Evolutionary conservation across 2,888 invertebrate genomes (phyloP).

Genomic region (Notodonta dromedarius): DNA sequence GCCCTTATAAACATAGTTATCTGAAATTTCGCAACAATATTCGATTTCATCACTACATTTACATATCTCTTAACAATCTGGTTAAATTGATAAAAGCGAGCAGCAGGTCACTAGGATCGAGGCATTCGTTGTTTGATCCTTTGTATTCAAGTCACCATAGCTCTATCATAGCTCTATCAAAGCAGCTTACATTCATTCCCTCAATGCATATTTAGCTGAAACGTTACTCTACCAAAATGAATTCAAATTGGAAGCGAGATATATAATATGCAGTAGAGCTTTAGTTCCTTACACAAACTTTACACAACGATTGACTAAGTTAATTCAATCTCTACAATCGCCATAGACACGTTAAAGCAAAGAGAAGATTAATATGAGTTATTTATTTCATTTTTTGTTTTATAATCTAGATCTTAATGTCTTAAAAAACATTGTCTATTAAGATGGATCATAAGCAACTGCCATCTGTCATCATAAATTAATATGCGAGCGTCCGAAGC

Average conservation of each 20-base stretch:
- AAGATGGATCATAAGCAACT: conserved; percentile 5
- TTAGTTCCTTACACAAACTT: too few species aligned
- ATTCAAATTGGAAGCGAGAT: too few species aligned
- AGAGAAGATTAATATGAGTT: background rate
- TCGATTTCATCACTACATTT: conserved; percentile 4
- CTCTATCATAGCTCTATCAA: too few species aligned
- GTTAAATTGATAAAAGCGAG: background rate
- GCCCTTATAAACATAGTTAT: background rate
- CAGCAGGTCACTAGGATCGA: background rate
- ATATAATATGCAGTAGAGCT: too few species aligned
- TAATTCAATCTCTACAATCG: too few species aligned
- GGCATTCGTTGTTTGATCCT: background rate
- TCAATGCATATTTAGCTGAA: too few species aligned
- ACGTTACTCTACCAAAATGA: too few species aligned
- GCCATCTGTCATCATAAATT: conserved; percentile 7
- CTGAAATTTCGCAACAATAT: conserved; percentile 6
- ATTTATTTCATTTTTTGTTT: background rate
- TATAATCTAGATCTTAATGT: background rate
- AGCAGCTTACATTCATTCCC: too few species aligned
- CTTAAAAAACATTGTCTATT: background rate
- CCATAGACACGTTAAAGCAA: too few species aligned
- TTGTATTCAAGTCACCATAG: too few species aligned
- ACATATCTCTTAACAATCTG: conserved; percentile 3
- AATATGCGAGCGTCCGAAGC: conserved; percentile 1
- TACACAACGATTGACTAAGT: too few species aligned